phyloP scores from a whole-genome alignment of 23 tunicate species.

The Styela clava region DNA sequence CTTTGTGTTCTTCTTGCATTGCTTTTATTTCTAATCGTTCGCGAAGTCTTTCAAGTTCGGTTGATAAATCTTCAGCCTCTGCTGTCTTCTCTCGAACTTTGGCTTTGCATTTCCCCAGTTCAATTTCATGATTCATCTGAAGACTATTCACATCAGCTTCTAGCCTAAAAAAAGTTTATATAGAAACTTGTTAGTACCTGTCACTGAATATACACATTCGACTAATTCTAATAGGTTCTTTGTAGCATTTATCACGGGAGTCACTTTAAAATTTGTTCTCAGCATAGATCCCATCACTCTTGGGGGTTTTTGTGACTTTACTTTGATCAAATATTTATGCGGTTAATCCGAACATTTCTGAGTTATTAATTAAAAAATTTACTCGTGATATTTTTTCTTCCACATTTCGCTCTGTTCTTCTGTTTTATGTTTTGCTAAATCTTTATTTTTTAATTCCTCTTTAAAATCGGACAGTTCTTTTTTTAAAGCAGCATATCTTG shows the following conservation, averaged over 20 bases:
- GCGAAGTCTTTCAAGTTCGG: constrained; percentile 55
- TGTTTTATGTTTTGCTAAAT: neutral
- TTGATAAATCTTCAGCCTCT: constrained; percentile 31
- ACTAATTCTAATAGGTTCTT: no score
- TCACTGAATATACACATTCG: no score
- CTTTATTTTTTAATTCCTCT: neutral
- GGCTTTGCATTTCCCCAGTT: constrained; percentile 1
- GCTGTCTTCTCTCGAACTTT: constrained; percentile 49
- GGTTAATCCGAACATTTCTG: no score
- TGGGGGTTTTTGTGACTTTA: no score
- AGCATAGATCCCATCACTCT: no score
- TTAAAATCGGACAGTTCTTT: constrained; percentile 20
- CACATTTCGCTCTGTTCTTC: constrained; percentile 31
- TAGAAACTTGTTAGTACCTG: neutral
- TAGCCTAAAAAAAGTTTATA: neutral
- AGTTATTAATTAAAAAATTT: no score
- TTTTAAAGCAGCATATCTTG: neutral
- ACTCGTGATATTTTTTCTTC: constrained; percentile 49
- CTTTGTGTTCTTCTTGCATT: constrained; percentile 81
- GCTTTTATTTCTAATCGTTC: constrained; percentile 84
- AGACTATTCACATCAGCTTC: constrained; percentile 1
- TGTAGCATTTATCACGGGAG: no score
- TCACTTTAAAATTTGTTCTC: no score
- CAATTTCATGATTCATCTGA: constrained; percentile 22
- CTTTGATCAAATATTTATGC: no score